Evolutionary conservation across 1,140 invertebrate genomes (phyloP).

Genomic region (Philotrypesis tridentata): DNA sequence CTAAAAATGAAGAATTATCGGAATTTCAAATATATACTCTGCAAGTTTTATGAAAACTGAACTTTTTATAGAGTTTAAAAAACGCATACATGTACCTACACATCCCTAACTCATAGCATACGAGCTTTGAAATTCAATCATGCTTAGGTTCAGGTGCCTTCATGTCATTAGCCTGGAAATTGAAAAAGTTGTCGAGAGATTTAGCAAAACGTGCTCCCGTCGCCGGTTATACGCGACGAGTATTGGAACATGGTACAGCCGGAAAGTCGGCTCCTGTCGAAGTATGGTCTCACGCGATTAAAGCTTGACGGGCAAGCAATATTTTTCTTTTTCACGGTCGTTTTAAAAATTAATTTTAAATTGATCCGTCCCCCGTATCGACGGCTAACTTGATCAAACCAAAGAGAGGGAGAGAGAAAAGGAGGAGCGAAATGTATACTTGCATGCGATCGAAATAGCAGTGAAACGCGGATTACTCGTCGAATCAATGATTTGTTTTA

Average conservation of each 20-base stretch:
- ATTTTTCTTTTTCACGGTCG: neutral
- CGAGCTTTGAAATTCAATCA: neutral
- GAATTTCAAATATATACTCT: too few species aligned
- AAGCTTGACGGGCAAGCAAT: neutral
- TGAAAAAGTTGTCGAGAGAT: slow-evolving; percentile 22
- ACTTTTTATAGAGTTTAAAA: too few species aligned
- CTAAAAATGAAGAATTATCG: too few species aligned
- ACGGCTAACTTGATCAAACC: neutral
- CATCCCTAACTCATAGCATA: neutral
- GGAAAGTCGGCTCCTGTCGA: neutral
- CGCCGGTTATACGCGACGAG: too few species aligned
- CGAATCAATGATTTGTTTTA: slow-evolving; percentile 4
- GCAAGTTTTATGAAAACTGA: too few species aligned
- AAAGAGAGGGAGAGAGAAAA: too few species aligned
- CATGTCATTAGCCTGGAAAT: slow-evolving; percentile 7
- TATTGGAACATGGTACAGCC: too few species aligned
- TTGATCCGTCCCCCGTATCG: neutral
- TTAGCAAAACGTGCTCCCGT: neutral
- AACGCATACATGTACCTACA: too few species aligned
- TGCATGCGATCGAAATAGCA: neutral
- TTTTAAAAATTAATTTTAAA: slow-evolving; percentile 14
- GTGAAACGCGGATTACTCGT: neutral
- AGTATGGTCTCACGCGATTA: too few species aligned
- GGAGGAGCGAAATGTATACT: neutral
- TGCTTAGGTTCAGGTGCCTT: neutral